These are phyloP conservation scores for Rhopalosiphum nymphaeae DNA, from an alignment of 2,888 invertebrate genomes.

Conservation along the genomic window DNA sequence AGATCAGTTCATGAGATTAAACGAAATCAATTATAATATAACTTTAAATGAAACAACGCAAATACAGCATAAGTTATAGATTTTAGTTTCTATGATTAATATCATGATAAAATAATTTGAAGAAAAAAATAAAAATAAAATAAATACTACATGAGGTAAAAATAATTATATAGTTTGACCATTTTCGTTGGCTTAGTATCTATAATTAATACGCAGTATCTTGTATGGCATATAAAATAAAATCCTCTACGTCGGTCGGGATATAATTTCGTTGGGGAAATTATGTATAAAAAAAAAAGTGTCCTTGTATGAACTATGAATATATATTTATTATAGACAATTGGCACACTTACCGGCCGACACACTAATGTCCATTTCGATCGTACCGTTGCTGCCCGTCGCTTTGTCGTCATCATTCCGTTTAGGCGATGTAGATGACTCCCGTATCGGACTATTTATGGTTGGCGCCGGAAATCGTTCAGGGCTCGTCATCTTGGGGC, in stretches of 20 bases:
- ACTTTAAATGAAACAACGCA: neutral
- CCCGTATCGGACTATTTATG: neutral
- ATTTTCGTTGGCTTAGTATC: neutral
- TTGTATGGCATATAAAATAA: neutral
- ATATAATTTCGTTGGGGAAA: neutral
- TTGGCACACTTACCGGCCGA: slow-evolving; percentile 35
- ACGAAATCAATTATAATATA: neutral
- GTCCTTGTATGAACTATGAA: neutral
- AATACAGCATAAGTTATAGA: neutral
- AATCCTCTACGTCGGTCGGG: neutral
- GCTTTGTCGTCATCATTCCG: neutral
- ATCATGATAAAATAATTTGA: too few relatives aligned
- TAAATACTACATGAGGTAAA: neutral
- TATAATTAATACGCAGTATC: too few relatives aligned
- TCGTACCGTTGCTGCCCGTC: neutral
- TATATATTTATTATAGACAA: neutral
- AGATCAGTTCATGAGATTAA: neutral
- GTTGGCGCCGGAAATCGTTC: neutral
- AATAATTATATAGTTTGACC: too few relatives aligned
- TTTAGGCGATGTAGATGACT: neutral
- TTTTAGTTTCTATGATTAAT: neutral
- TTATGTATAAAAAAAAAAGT: neutral
- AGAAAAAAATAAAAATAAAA: neutral
- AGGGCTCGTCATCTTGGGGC: neutral
- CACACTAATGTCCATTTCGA: slow-evolving; percentile 58